phyloP scores from a whole-genome alignment of 2,797 vertebrate genomes.

The Lepilemur septentrionalis region DNA sequence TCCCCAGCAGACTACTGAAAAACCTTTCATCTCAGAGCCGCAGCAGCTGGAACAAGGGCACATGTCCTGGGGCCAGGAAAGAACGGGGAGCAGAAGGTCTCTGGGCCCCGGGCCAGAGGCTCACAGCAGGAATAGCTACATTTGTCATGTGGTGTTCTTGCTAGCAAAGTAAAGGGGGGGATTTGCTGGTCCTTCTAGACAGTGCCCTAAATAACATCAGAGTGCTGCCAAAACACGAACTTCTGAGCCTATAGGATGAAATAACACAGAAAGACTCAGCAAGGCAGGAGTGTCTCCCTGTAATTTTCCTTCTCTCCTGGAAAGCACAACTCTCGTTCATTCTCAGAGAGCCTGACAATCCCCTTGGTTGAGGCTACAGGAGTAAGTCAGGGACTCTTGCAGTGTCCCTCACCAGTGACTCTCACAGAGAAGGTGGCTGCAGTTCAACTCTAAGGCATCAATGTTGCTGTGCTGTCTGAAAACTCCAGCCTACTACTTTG shows the following conservation, averaged over 20 bases:
- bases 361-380: not conserved
- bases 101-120: not conserved
- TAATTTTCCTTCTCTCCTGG: not conserved
- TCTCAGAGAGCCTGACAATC: not conserved
- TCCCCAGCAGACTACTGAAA: not conserved
- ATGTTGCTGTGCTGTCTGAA: not conserved
- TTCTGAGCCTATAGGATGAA: not conserved
- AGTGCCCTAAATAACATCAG: not conserved
- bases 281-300: not conserved
- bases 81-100: not conserved
- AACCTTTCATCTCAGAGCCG: not conserved
- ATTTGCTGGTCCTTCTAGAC: not conserved
- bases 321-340: not conserved
- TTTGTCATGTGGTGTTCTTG: not conserved
- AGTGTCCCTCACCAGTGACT: too few species aligned
- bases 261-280: not conserved
- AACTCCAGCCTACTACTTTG: not conserved
- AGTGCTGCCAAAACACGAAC: not conserved
- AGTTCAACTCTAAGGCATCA: not conserved
- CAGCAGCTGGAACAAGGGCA: not conserved
- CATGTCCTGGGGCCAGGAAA: too few species aligned
- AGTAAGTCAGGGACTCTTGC: not conserved
- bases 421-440: not conserved
- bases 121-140: not conserved
- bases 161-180: not conserved